Evolutionary conservation across 2,113 vertebrate genomes (phyloP).

Genomic region (Rana temporaria): DNA sequence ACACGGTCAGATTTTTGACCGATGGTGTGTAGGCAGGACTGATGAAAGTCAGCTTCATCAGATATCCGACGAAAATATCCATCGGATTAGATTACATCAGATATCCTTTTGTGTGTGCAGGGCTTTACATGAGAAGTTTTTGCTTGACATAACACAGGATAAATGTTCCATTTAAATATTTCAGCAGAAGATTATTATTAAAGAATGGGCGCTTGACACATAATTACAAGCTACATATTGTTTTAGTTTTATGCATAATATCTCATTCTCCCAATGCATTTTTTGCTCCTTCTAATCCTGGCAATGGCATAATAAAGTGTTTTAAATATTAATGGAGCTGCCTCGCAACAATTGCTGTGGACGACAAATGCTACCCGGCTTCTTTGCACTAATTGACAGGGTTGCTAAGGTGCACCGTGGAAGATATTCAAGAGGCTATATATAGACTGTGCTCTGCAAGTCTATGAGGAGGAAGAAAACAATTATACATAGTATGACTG

Average conservation of each 20-base stretch:
- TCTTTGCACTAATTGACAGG: slow-evolving; percentile 57
- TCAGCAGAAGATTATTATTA: neutral
- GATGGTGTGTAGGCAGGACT: no score
- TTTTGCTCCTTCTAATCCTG: slow-evolving; percentile 14
- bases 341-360: slow-evolving; percentile 4
- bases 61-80: no score
- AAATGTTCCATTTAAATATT: neutral
- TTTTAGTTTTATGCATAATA: slow-evolving; percentile 5
- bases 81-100: no score
- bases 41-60: no score
- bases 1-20: no score
- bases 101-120: no score
- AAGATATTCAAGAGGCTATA: slow-evolving; percentile 58
- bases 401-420: slow-evolving; percentile 58
- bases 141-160: no score
- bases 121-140: no score
- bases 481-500: slow-evolving; percentile 41
- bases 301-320: slow-evolving; percentile 22
- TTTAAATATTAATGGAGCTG: slow-evolving; percentile 47
- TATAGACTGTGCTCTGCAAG: slow-evolving; percentile 54
- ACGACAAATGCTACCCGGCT: slow-evolving; percentile 36
- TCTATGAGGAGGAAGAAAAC: slow-evolving; percentile 43
- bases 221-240: slow-evolving; percentile 34
- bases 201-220: slow-evolving; percentile 17
- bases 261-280: slow-evolving; percentile 3